Base-by-base conservation (phyloP, 2,113 vertebrate genomes). In the Cinclus mexicanus region DNA sequence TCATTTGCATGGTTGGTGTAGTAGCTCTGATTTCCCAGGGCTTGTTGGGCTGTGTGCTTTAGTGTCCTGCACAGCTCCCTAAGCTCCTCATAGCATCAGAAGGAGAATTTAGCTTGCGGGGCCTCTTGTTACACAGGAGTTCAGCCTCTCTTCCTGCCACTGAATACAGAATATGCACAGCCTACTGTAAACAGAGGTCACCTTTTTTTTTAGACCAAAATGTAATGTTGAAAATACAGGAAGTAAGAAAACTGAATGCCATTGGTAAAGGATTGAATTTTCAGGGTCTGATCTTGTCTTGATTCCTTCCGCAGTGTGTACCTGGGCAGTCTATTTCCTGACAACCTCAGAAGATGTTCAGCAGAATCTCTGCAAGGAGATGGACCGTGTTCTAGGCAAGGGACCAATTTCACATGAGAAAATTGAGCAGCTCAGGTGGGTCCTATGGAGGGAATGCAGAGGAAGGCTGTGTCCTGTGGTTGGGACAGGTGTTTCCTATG, bases 241-340 rank as follows among this genome's bases (percentile, higher is more conserved):
- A 68, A 85, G 28, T 59, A 65, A 84, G 55, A 85, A 85, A 64
- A 68, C 31, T 47, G n/a, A 75, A 53, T 35, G 35, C 33, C 17
- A 12, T 72, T 76, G 82, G 21, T 69, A 69, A 95, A 61, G 29
- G 24, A 49, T 49, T 92, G 61, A 37, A 76, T 95, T 89, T 93
- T 84, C 41, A 83, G 20, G 10, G 16, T 70, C 12, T 14, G n/a
- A 10, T 49, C 65, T 89, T 94, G 64, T 89, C 35, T 65, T 96
- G 78, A 50, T 96, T 91, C 92, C 90, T 97, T 89, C 90, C 60
- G 35, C 94, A 99, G 99, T 99, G 97, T 99, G 99, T 74, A 99
- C 98, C 85, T 99, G 99, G 99, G 98, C 98, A 33, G 97, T 99
- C n/a, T 99, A 98, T 95, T 99, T 99, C 97, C 97, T 99, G 95